These are phyloP conservation scores for Paramacrobiotus metropolitanus DNA, from an alignment of 1,140 invertebrate genomes.

Conservation along the genomic window DNA sequence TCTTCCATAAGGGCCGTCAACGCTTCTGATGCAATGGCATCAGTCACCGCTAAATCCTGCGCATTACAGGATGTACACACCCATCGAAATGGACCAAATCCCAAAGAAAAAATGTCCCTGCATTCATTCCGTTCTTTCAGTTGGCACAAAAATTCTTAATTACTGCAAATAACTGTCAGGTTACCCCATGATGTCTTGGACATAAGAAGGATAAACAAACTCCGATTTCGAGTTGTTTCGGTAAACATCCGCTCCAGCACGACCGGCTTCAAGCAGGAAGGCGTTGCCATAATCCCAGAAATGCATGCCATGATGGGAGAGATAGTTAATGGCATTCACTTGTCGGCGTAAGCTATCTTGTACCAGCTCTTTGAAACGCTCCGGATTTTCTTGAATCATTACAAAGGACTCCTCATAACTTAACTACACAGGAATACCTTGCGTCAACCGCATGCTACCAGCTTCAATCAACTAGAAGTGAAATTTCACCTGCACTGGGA, in stretches of 20 bases:
- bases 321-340: slow-evolving; percentile 33
- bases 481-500: slow-evolving; percentile 29
- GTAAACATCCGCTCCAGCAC: slow-evolving; percentile 28
- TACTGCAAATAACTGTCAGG: too few species aligned
- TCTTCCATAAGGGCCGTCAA: slow-evolving; percentile 26
- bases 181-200: slow-evolving; percentile 44
- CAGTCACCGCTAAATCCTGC: slow-evolving; percentile 32
- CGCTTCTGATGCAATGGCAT: slow-evolving; percentile 31
- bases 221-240: slow-evolving; percentile 21
- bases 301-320: slow-evolving; percentile 31
- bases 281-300: slow-evolving; percentile 50
- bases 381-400: slow-evolving; percentile 30
- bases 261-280: slow-evolving; percentile 36
- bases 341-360: slow-evolving; percentile 35
- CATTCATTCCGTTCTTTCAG: slow-evolving; percentile 8
- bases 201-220: slow-evolving; percentile 41
- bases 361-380: slow-evolving; percentile 30
- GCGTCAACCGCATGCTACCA: slow-evolving; percentile 18
- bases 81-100: slow-evolving; percentile 46
- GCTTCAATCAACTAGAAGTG: neutral
- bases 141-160: too few species aligned
- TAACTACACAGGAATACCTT: slow-evolving; percentile 12
- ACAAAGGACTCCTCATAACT: slow-evolving; percentile 9
- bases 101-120: slow-evolving; percentile 40
- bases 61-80: slow-evolving; percentile 34